Percentiles rank a stretch among this genome's conserved stretches.
These are phyloP conservation scores for Cetonia aurata DNA, from an alignment of 2,888 invertebrate genomes.

Conservation along the genomic window DNA sequence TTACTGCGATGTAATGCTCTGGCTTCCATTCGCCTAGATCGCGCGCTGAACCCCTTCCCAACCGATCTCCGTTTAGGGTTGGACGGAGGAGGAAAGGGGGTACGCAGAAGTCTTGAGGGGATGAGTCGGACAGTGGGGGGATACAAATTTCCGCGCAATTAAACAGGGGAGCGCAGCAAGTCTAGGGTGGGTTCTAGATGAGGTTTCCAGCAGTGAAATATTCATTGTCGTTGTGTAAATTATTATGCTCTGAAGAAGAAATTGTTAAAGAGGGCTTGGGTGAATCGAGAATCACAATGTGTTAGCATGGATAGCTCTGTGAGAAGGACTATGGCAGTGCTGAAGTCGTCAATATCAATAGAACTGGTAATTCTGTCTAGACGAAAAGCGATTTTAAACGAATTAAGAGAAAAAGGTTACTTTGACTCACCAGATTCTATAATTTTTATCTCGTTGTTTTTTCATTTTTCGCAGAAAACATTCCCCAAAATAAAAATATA, in stretches of 20 bases:
- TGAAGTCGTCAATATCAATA: no score
- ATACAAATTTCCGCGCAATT: conserved; percentile 52
- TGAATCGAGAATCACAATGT: no score
- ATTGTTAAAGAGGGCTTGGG: not conserved
- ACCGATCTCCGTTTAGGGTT: not conserved
- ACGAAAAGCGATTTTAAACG: no score
- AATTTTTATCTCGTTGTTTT: no score
- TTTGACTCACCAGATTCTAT: no score
- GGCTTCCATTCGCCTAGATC: conserved; percentile 27
- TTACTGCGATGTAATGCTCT: conserved; percentile 46
- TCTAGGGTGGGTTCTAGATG: no score
- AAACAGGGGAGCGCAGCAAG: conserved; percentile 27
- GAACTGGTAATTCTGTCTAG: no score
- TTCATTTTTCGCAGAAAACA: no score
- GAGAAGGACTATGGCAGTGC: no score
- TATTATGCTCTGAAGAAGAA: conserved; percentile 11
- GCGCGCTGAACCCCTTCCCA: not conserved
- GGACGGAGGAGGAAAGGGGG: not conserved
- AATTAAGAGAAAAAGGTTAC: no score
- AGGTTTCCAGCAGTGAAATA: conserved; percentile 15
- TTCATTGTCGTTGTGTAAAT: conserved; percentile 22
- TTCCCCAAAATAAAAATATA: no score
- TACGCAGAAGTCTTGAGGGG: not conserved
- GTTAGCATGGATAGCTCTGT: no score
- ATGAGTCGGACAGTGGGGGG: not conserved